Base-by-base conservation (phyloP, 2,113 vertebrate species). In the Sisor rabdophorus region DNA sequence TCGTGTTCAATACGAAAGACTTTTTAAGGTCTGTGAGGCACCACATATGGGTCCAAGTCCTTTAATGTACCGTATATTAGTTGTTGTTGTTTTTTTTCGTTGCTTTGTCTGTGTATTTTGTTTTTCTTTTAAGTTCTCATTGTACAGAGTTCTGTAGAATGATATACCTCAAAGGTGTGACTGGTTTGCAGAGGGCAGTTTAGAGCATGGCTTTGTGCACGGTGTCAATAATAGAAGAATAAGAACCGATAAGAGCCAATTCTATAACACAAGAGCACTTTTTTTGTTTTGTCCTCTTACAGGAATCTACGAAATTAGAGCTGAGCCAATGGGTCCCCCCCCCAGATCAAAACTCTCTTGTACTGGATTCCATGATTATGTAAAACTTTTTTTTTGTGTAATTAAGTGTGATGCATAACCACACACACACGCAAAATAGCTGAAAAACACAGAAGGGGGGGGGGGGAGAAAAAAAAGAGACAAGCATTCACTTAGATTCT, bases 401-500 rank as follows among this genome's bases (percentile, higher is more conserved):
- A 93, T 91, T 78, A 91, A 89, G 89, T 90, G 87, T 89, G 90
- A 87, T 92, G 89, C 22, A 24, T 15, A 24, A 5, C 8, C 64
- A 67, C n/a, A 24, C 3, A 67, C 40, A 48, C 15, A 47, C 8
- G 40, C 89, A 87, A 83, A 84, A 87, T 92, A 87, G 93, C 85
- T 91, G 92, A 92, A 92, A 93, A 92, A 77, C 78, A 93, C 92
- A 93, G 91, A 94, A 92, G 87, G 28, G 54, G 68, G 69, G 32
- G 54, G 68, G 69, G 32, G 54, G 68, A 61, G 52, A 22, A 54
- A 22, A 89, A 44, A 69, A 54, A 71, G 15, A 71, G 55, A 89
- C 89, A 91, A 92, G 91, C 90, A 88, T 94, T 92, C 92, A 93
- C 88, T 94, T 90, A 94, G 94, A 93, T 94, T 95, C 92, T 95